A percentile compares a stretch with the other conserved stretches of the same genome.
Evolutionary conservation across 2,797 vertebrate genomes (phyloP).

Genomic region (Lacerta agilis): DNA sequence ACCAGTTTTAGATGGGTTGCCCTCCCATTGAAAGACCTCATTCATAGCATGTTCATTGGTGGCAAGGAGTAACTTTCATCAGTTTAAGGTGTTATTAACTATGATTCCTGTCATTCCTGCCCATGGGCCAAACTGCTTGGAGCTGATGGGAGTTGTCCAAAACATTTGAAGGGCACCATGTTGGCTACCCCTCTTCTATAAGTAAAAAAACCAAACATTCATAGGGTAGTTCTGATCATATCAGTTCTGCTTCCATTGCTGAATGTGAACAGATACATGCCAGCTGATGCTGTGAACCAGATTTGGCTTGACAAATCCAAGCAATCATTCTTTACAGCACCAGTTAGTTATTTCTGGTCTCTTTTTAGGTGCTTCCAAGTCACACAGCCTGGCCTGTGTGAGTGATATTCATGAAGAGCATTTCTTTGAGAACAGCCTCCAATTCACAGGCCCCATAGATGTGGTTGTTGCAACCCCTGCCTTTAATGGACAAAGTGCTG

Average conservation of each 20-base stretch:
- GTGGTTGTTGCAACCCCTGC: not conserved
- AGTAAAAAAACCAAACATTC: not conserved
- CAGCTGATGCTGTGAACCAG: not conserved
- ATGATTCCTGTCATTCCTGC: too few species aligned
- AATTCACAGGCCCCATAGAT: not conserved
- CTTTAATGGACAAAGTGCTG: conserved; percentile 5
- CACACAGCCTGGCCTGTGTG: not conserved
- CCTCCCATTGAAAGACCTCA: too few species aligned
- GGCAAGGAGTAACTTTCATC: too few species aligned
- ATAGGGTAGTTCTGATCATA: not conserved
- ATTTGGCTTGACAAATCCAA: not conserved
- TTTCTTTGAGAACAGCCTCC: conserved; percentile 16
- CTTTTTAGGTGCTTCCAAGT: not conserved
- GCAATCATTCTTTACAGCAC: not conserved
- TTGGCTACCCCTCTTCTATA: not conserved
- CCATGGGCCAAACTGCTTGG: too few species aligned
- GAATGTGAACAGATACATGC: not conserved
- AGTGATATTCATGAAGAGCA: conserved; percentile 7
- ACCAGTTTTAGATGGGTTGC: too few species aligned
- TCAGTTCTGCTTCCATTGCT: not conserved
- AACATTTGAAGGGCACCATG: too few species aligned
- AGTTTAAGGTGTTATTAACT: too few species aligned
- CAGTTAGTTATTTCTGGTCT: not conserved
- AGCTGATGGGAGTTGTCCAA: too few species aligned
- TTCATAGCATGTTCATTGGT: too few species aligned